These are phyloP conservation scores for Morone saxatilis DNA, from an alignment of 2,113 vertebrate species.

Conservation along the genomic window DNA sequence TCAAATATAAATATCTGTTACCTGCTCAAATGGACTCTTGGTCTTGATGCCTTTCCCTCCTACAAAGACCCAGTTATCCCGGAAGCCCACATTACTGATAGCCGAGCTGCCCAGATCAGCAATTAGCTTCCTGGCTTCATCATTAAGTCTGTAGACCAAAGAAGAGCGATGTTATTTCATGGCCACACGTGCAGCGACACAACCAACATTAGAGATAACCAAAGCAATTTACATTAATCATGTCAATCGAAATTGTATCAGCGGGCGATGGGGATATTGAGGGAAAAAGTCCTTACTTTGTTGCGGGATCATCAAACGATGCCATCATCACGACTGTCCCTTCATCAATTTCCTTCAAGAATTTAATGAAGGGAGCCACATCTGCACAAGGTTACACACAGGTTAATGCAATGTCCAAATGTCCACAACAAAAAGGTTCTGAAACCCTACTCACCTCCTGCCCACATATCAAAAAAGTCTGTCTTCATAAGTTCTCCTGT, in stretches of 20 bases:
- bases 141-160: constrained; percentile 87
- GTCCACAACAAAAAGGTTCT: background rate
- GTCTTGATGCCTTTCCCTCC: constrained; percentile 99
- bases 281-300: constrained; percentile 87
- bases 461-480: constrained; percentile 94
- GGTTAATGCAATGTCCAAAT: constrained; percentile 1
- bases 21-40: constrained; percentile 99
- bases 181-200: too few species aligned
- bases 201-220: background rate
- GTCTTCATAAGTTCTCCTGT: constrained; percentile 88
- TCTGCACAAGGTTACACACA: constrained; percentile 79
- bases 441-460: constrained; percentile 87
- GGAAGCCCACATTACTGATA: constrained; percentile 88
- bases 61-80: constrained; percentile 99
- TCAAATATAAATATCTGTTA: constrained; percentile 62
- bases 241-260: background rate
- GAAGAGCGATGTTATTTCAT: background rate
- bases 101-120: constrained; percentile 90
- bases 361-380: constrained; percentile 90
- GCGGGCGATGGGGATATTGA: background rate
- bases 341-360: constrained; percentile 91
- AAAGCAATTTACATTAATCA: background rate
- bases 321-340: constrained; percentile 95
- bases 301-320: constrained; percentile 93
- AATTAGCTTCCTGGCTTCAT: constrained; percentile 91